Base-by-base conservation (phyloP, 1,140 invertebrate genomes). In the Drosophila ambigua region DNA sequence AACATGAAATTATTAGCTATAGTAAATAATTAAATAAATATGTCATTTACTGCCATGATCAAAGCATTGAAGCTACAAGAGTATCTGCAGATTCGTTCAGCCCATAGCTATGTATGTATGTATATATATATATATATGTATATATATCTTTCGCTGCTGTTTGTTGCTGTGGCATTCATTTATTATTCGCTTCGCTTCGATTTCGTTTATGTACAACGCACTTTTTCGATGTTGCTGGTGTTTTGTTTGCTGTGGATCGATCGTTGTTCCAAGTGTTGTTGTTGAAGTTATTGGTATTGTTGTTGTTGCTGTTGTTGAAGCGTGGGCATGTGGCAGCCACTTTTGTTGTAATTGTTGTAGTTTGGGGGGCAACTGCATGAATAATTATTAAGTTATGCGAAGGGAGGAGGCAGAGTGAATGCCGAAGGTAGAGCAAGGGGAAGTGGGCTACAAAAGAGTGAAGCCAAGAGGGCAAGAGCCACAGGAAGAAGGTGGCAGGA, bases 371-470 rank as follows among this genome's bases (percentile, higher is more conserved):
- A 59, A 87, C 78, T 87, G 82, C 82, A 87, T 87, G 83, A 87
- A 87, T 87, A 87, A 87, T 88, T 87, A 88, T 87, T 87, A 82
- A 82, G 81, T 77, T 83, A 78, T 82, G 66, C 54, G 57, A 50
- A 79, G 46, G 61, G 44, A 48, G 51, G 44, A 48, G 51, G 45
- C 43, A 62, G 2, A 24, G 23, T 13, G 7, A 20, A 55, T 44
- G 4, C 11, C 4, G 39, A 13, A 31, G 60, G 39, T 9, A 2
- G 6, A 15, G 13, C 1, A 20, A 20, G 20, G 52, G 15, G 13
- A 23, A 31, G 43, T 16, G 31, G 58, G 48, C 26, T 41, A 45
- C 9, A 28, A 20, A 20, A 62, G 35, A 46, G 43, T 5, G 9
- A 28, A 6, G 9, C n/a, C 26, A n/a, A 6, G 26, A 51, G n/a